phyloP scores from a whole-genome alignment of 2,797 vertebrate species.

The Diceros bicornis region DNA sequence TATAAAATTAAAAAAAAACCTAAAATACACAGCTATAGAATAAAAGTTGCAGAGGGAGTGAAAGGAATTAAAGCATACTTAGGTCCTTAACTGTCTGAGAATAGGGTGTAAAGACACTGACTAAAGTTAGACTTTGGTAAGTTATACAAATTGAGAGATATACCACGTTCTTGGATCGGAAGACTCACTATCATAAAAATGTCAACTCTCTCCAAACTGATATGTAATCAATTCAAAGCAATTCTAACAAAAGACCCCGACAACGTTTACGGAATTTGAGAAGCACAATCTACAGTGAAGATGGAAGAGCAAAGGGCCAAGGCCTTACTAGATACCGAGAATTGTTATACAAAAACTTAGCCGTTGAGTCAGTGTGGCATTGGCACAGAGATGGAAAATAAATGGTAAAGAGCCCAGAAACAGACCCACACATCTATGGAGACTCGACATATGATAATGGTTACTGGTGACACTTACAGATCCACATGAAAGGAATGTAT shows the following conservation, averaged over 20 bases:
- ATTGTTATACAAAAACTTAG: background rate
- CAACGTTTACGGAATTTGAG: background rate
- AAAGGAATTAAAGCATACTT: background rate
- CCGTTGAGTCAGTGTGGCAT: background rate
- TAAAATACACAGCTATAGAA: background rate
- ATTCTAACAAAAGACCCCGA: background rate
- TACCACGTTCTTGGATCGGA: background rate
- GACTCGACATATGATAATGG: background rate
- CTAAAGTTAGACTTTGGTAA: background rate
- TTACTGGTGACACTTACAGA: background rate
- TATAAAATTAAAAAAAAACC: background rate
- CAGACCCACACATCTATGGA: background rate
- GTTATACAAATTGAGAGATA: background rate
- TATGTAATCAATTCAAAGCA: background rate
- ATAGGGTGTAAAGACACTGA: background rate
- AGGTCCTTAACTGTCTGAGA: background rate
- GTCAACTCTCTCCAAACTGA: background rate
- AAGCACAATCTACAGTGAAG: conserved; percentile 24
- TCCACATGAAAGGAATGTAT: background rate
- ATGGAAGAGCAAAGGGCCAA: background rate
- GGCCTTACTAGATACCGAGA: background rate
- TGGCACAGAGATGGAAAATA: background rate
- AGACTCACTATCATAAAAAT: conserved; percentile 1
- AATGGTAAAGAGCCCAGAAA: background rate
- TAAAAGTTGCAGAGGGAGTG: background rate